Evolutionary conservation across 2,113 vertebrate species (phyloP).

Genomic region (Halichoerus grypus): DNA sequence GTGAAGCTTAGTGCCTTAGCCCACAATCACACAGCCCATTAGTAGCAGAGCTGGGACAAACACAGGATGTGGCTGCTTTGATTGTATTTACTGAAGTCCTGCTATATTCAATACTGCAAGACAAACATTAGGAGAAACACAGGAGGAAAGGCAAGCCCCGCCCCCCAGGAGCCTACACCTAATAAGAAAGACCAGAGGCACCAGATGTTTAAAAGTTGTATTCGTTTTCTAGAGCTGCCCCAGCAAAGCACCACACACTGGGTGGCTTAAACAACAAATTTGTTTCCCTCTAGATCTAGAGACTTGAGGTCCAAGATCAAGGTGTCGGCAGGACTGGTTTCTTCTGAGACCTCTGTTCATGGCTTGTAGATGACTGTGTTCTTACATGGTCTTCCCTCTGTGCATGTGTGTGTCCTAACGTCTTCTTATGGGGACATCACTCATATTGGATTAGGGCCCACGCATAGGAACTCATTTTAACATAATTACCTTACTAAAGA

Average conservation of each 20-base stretch:
- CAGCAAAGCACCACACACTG: background rate
- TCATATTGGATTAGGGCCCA: background rate
- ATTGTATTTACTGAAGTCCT: background rate
- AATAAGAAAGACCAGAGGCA: background rate
- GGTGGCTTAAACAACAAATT: background rate
- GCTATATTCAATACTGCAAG: accelerated
- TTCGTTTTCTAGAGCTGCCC: background rate
- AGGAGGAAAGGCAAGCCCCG: background rate
- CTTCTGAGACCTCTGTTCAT: too few relatives aligned
- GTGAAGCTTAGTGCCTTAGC: background rate
- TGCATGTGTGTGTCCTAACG: accelerated
- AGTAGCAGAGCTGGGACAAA: background rate
- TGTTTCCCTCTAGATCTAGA: background rate
- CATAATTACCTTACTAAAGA: background rate
- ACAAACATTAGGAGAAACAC: background rate
- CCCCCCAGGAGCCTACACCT: background rate
- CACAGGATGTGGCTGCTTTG: background rate
- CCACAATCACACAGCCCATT: background rate
- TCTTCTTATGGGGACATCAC: background rate
- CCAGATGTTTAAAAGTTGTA: background rate
- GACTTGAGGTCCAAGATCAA: background rate
- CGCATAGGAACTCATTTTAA: background rate
- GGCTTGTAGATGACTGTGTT: background rate
- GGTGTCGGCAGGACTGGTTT: background rate
- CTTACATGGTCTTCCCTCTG: background rate